These are phyloP conservation scores for Eidolon helvum DNA, from an alignment of 2,113 vertebrate species.

Conservation along the genomic window DNA sequence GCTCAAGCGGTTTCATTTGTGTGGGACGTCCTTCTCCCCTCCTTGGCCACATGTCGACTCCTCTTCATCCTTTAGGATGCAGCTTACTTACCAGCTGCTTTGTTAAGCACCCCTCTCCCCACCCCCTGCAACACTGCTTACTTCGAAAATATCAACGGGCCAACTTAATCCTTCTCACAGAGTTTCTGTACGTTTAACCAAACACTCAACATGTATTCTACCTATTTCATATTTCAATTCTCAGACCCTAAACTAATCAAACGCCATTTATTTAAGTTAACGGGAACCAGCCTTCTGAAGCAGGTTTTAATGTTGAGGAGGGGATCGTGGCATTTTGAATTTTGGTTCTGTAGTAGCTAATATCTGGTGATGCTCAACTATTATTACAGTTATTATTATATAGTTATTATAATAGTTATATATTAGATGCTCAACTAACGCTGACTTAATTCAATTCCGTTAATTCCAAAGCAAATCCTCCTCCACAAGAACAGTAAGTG, in stretches of 20 bases:
- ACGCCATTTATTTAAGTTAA: constrained; percentile 9
- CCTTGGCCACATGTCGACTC: neutral
- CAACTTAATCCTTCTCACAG: neutral
- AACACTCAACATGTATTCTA: neutral
- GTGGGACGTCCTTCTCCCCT: neutral
- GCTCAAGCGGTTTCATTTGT: neutral
- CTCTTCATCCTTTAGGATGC: neutral
- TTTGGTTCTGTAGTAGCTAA: neutral
- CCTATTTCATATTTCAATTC: neutral
- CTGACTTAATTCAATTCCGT: neutral
- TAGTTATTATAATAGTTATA: too few species aligned
- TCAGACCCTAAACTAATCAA: neutral
- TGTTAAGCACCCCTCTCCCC: neutral
- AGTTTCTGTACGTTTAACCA: neutral
- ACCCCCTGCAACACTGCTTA: fast-evolving
- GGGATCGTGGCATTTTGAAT: neutral
- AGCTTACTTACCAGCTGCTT: neutral
- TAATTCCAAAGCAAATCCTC: neutral
- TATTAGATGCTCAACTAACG: neutral
- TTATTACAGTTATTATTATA: too few species aligned
- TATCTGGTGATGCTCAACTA: neutral
- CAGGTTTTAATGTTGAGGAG: neutral
- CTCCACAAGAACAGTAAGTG: neutral
- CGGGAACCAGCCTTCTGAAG: neutral
- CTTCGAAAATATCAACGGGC: too few species aligned